phyloP scores from a whole-genome alignment of 2,113 vertebrate species.

The Hiodon tergisus region DNA sequence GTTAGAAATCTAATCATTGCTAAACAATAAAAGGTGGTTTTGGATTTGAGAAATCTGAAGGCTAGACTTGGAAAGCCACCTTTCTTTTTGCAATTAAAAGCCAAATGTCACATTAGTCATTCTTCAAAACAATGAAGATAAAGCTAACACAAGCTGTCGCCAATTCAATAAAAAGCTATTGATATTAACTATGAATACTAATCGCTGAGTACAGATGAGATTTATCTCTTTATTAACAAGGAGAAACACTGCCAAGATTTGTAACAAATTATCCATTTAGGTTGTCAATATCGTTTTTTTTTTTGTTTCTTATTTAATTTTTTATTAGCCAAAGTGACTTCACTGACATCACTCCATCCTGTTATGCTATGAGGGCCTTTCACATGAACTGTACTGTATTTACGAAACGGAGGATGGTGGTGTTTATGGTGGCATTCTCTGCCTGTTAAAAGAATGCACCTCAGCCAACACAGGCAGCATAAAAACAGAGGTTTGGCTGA shows the following conservation, averaged over 20 bases:
- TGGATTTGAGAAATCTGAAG: neutral
- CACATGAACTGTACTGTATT: neutral
- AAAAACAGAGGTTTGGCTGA: neutral
- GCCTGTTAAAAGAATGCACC: neutral
- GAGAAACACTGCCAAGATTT: constrained; percentile 3
- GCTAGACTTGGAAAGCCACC: constrained; percentile 11
- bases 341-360: neutral
- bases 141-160: constrained; percentile 2
- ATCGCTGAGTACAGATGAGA: constrained; percentile 3
- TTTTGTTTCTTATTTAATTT: neutral
- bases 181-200: constrained; percentile 3
- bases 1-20: constrained; percentile 7
- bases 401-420: neutral
- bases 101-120: neutral
- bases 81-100: neutral
- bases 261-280: neutral
- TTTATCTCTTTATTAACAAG: neutral
- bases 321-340: neutral
- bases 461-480: neutral
- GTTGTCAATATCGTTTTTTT: neutral
- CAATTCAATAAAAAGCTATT: constrained; percentile 15
- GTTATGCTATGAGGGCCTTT: neutral
- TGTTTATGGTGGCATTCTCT: no score
- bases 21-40: constrained; percentile 16
- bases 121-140: constrained; percentile 1